These are phyloP conservation scores for Caenorhabditis sulstoni DNA, from an alignment of 2,888 invertebrate genomes.

Conservation along the genomic window DNA sequence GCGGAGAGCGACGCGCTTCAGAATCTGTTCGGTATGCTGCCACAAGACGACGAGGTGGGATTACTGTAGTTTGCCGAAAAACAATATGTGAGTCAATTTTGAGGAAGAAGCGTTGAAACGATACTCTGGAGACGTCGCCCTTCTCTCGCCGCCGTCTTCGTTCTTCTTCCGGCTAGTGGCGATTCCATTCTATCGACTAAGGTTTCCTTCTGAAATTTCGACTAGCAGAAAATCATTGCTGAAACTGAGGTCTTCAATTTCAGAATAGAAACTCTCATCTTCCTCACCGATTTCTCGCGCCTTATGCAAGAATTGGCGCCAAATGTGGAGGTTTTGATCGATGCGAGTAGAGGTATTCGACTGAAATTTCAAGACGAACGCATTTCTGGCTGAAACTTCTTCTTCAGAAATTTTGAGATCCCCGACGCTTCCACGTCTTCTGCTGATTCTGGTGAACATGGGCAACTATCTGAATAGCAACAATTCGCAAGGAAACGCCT, in stretches of 20 bases:
- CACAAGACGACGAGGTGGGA: conserved; percentile 60
- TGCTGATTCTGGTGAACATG: conserved; percentile 67
- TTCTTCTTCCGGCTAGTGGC: conserved; percentile 65
- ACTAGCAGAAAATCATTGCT: no score
- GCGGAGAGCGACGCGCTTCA: conserved; percentile 58
- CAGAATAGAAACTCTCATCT: conserved; percentile 56
- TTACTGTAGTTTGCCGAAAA: neutral
- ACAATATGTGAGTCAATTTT: neutral
- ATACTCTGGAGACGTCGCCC: conserved; percentile 62
- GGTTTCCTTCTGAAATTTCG: no score
- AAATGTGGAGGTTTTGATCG: conserved; percentile 36
- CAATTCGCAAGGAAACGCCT: conserved; percentile 68
- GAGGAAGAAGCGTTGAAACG: conserved; percentile 66
- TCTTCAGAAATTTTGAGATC: conserved; percentile 53
- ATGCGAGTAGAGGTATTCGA: conserved; percentile 37
- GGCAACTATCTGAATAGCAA: conserved; percentile 70
- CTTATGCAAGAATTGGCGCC: conserved; percentile 51
- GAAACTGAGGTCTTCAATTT: no score
- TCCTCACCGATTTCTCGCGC: conserved; percentile 48
- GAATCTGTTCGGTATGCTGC: conserved; percentile 61
- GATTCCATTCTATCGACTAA: conserved; percentile 64
- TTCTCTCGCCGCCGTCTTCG: conserved; percentile 60
- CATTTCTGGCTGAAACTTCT: neutral
- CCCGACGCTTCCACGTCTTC: conserved; percentile 59
- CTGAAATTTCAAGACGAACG: neutral